Evolutionary conservation across 2,888 invertebrate species (phyloP).

Genomic region (Neoitamus cyanurus): DNA sequence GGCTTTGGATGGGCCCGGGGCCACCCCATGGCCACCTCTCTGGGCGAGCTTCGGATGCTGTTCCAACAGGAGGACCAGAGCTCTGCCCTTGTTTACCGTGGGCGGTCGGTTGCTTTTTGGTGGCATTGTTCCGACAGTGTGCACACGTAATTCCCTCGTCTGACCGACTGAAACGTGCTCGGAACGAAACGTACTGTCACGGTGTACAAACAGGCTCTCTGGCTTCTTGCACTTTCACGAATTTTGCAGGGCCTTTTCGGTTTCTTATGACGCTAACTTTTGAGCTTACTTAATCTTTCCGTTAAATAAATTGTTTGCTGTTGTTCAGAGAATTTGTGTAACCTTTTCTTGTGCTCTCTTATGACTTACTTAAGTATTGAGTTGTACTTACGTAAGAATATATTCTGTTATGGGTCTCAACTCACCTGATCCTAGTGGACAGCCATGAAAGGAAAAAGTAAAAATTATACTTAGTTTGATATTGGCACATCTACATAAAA

Average conservation of each 20-base stretch:
- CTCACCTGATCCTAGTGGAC: slow-evolving; percentile 32
- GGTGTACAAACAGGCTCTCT: neutral
- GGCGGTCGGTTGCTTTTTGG: neutral
- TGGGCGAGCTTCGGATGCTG: neutral
- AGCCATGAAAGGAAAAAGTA: slow-evolving; percentile 21
- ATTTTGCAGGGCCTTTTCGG: neutral
- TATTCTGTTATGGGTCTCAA: neutral
- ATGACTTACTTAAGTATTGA: slow-evolving; percentile 28
- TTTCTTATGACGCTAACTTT: slow-evolving; percentile 6
- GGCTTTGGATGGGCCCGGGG: neutral
- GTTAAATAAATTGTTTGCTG: slow-evolving; percentile 19
- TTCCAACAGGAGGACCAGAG: neutral
- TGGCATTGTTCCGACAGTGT: neutral
- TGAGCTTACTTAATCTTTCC: slow-evolving; percentile 25
- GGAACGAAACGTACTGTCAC: slow-evolving; percentile 2
- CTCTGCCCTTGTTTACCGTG: neutral
- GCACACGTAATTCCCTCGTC: neutral
- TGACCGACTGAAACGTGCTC: neutral
- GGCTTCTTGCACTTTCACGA: neutral
- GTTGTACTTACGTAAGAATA: slow-evolving; percentile 21
- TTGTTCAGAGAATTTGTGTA: slow-evolving; percentile 2
- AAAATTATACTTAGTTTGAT: neutral
- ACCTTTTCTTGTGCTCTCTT: slow-evolving; percentile 14
- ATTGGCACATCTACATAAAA: too few relatives aligned
- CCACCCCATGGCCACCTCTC: neutral